Percentiles rank a stretch among this genome's conserved stretches.
Evolutionary conservation across 2,797 vertebrate genomes (phyloP).

Genomic region (Sebastes cheni): DNA sequence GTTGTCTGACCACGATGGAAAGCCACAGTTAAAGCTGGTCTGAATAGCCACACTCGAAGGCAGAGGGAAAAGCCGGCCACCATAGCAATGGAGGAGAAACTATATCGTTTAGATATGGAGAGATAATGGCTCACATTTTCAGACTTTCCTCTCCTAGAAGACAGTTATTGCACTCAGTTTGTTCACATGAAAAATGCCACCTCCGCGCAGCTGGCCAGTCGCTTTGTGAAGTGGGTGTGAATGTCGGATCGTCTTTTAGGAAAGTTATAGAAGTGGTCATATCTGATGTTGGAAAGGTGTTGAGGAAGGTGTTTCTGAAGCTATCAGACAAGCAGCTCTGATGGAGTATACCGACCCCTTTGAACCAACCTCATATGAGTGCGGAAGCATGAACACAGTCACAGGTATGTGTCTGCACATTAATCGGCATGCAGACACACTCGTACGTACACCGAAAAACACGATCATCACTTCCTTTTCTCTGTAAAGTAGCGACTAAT

Average conservation of each 20-base stretch:
- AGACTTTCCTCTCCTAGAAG: background rate
- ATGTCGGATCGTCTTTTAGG: background rate
- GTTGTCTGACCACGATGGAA: background rate
- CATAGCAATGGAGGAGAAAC: background rate
- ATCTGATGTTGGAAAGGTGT: background rate
- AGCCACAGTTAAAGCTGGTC: background rate
- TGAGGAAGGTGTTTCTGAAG: background rate
- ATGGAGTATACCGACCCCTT: background rate
- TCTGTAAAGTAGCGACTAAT: constrained; percentile 29
- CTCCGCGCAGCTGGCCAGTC: background rate
- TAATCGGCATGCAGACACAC: background rate
- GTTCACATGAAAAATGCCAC: background rate
- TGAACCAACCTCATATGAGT: background rate
- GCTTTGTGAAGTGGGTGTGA: background rate
- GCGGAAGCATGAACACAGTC: background rate
- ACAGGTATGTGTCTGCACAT: background rate
- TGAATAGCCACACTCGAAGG: background rate
- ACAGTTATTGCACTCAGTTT: background rate
- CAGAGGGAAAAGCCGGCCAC: background rate
- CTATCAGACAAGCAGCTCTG: background rate
- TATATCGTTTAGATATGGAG: background rate
- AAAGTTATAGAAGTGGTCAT: background rate
- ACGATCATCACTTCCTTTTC: constrained; percentile 1
- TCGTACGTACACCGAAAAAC: background rate
- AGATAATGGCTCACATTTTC: background rate